A percentile compares a stretch with the other conserved stretches of the same genome.
Conservation (phyloP, 2,888 invertebrate genomes). For the Drosophila borborema region DNA sequence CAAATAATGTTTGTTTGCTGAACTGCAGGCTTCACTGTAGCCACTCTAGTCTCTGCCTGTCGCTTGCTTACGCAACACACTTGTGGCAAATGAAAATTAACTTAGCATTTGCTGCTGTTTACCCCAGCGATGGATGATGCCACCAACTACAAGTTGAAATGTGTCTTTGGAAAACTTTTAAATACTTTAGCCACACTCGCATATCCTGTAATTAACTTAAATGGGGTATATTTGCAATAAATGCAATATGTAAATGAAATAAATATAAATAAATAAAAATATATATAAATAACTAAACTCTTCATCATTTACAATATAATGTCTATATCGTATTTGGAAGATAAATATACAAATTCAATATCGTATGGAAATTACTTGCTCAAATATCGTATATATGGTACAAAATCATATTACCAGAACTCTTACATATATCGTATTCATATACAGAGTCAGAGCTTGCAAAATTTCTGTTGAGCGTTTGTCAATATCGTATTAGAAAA, state of each 20-base stretch:
- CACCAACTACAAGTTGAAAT: not conserved
- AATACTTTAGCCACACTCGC: slow-evolving; percentile 2
- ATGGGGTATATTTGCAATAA: not conserved
- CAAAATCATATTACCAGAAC: not conserved
- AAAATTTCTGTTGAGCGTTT: no score
- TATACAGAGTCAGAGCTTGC: not conserved
- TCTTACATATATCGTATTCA: not conserved
- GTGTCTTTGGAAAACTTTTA: slow-evolving; percentile 1
- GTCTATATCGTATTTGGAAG: not conserved
- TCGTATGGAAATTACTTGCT: not conserved
- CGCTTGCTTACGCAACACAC: not conserved
- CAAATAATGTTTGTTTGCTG: slow-evolving; percentile 1
- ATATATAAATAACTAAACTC: not conserved
- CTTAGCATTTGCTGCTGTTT: not conserved
- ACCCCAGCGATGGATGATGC: not conserved
- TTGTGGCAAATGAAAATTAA: slow-evolving; percentile 9
- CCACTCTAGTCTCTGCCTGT: not conserved
- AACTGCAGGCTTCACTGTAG: slow-evolving; percentile 5
- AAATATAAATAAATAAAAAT: no score
- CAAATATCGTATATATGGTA: not conserved
- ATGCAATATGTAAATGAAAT: no score
- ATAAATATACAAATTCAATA: not conserved
- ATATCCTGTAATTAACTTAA: not conserved
- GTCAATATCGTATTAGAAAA: no score
- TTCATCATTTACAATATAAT: not conserved